Evolutionary conservation across 2,888 invertebrate genomes (phyloP), one percentile per base, ranked within the genome.

Genomic region (Allophyes oxyacanthae): DNA sequence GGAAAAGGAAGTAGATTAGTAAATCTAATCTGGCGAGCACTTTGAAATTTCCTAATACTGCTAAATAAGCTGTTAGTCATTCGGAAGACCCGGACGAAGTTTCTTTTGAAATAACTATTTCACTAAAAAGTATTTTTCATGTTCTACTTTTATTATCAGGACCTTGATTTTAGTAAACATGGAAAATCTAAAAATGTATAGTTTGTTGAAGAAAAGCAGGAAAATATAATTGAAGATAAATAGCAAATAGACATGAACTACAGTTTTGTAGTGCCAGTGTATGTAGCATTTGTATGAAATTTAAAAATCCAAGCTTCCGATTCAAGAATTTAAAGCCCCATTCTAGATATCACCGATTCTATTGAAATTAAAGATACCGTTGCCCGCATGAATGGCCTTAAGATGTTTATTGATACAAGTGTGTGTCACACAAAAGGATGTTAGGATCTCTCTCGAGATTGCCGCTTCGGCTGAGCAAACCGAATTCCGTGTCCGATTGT

Each of bases 401-500:
- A 77, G 77, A 77, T 76, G 79, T 81, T 56, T 88, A 82, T 91
- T 67, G 79, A 84, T 79, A 84, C 91, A 91, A 83, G 88, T 91
- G 91, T 79, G 28, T 43, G 37, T 32, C 30, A 54, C 48, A 89
- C 84, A 90, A 90, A 86, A 85, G 87, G 90, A 91, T 91, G 84
- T 81, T 76, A 81, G 70, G 69, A 77, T 78, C 82, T 86, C 86
- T 84, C 83, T 63, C 58, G 86, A 88, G 88, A 88, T 85, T 77
- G 74, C 72, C 66, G 63, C 55, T 45, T 76, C 90, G 88, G 84
- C 89, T 91, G 89, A 82, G 83, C 85, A 89, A 90, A 91, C 89
- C 66, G 59, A 85, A 90, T 88, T 83, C 90, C 86, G 66, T 62
- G 70, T 64, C 69, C 58, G 76, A 78, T 82, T 79, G 77, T 81